Percentiles rank a stretch among this genome's conserved stretches.
Conservation (phyloP, 2,888 invertebrate genomes). For the Campoletis raptor region DNA sequence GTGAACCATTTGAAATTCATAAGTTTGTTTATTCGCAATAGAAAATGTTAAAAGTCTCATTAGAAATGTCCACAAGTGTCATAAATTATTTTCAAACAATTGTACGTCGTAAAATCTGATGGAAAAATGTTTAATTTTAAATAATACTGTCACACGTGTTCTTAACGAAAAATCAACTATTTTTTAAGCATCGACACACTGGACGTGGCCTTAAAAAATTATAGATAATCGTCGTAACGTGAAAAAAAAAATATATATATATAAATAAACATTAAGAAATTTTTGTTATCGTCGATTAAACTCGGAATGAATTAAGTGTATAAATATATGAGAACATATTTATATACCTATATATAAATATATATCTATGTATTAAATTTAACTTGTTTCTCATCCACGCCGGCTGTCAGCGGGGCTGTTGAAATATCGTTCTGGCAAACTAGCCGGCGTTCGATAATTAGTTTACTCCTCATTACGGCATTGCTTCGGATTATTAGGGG, state of each 20-base stretch:
- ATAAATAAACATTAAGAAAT: not conserved
- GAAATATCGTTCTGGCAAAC: slow-evolving; percentile 83
- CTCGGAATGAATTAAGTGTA: not conserved
- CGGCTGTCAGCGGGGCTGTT: slow-evolving; percentile 81
- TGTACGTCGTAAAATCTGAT: no score
- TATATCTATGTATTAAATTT: not conserved
- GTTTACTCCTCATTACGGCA: slow-evolving; percentile 83
- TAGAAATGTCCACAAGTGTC: slow-evolving; percentile 71
- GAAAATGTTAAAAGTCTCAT: slow-evolving; percentile 63
- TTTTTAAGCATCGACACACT: not conserved
- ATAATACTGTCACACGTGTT: no score
- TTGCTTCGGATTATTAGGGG: slow-evolving; percentile 81
- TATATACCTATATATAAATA: not conserved
- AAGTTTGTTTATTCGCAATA: slow-evolving; percentile 80
- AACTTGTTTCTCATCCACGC: slow-evolving; percentile 78
- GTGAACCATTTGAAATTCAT: slow-evolving; percentile 76
- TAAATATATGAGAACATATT: not conserved
- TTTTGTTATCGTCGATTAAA: not conserved
- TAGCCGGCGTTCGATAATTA: slow-evolving; percentile 82
- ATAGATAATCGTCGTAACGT: not conserved
- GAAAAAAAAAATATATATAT: no score
- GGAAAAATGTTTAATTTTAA: no score
- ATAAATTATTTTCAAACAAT: not conserved
- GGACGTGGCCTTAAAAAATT: not conserved
- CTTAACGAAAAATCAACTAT: not conserved